Percentiles rank a stretch among this genome's conserved stretches.
phyloP scores from a whole-genome alignment of 2,113 vertebrate genomes.

The Myiozetetes cayanensis region DNA sequence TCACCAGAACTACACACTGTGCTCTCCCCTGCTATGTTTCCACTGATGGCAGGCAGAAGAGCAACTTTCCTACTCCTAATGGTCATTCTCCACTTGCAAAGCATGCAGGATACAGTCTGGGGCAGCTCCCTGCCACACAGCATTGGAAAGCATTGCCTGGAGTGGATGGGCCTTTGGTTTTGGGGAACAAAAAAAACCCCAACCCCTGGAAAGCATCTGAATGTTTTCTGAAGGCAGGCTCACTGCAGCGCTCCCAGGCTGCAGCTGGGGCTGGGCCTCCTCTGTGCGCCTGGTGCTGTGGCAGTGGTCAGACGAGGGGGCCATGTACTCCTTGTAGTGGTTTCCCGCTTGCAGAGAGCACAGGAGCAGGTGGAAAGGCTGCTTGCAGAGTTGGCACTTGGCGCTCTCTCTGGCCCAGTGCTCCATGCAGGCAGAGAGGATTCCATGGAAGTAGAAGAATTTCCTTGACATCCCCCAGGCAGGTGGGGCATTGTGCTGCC shows the following conservation, averaged over 20 bases:
- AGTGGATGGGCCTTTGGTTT: background rate
- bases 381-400: fast-evolving
- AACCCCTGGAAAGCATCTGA: background rate
- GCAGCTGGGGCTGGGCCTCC: background rate
- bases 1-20: background rate
- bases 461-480: background rate
- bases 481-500: background rate
- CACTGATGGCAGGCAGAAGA: background rate
- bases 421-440: background rate
- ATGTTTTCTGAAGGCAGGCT: background rate
- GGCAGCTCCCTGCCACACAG: background rate
- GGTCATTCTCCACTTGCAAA: background rate
- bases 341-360: fast-evolving
- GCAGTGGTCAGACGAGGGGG: fast-evolving
- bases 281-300: background rate
- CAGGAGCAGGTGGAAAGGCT: background rate
- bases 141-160: background rate
- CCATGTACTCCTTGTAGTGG: fast-evolving
- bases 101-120: background rate
- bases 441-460: background rate
- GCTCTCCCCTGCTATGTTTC: background rate
- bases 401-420: fast-evolving
- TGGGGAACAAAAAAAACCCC: background rate
- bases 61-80: background rate
- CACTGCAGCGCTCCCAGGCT: fast-evolving